These are phyloP conservation scores for Protonibea diacanthus DNA, from an alignment of 2,797 vertebrate genomes.

Conservation along the genomic window DNA sequence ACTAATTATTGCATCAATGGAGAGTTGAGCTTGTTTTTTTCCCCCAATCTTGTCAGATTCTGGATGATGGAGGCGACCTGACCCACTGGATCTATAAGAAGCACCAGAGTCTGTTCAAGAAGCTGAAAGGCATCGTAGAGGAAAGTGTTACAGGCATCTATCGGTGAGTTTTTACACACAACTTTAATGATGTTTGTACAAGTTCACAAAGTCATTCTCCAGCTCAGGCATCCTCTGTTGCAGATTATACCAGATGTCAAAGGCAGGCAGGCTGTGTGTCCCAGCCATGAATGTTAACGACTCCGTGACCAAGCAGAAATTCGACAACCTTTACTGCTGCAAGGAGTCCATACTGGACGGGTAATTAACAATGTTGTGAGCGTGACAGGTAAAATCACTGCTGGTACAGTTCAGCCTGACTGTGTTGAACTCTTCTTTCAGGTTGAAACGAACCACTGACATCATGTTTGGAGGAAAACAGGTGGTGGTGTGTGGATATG, in stretches of 20 bases:
- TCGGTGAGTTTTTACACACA: constrained; percentile 80
- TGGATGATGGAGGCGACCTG: constrained; percentile 96
- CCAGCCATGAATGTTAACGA: constrained; percentile 96
- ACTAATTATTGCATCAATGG: neutral
- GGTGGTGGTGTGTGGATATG: constrained; percentile 92
- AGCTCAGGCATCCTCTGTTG: constrained; percentile 2
- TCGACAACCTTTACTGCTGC: constrained; percentile 96
- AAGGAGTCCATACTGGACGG: constrained; percentile 94
- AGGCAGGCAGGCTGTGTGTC: constrained; percentile 90
- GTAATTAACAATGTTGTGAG: constrained; percentile 74
- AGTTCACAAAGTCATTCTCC: neutral
- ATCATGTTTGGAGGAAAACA: constrained; percentile 96
- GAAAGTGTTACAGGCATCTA: constrained; percentile 96
- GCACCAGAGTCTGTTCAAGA: constrained; percentile 92
- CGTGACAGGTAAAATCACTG: constrained; percentile 1
- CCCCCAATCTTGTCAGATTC: constrained; percentile 83
- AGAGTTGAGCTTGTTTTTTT: neutral
- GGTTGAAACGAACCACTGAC: constrained; percentile 92
- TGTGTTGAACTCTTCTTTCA: constrained; percentile 57
- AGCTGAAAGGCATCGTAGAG: constrained; percentile 94
- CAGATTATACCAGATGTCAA: constrained; percentile 94
- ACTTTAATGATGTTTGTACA: neutral
- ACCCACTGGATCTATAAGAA: constrained; percentile 97
- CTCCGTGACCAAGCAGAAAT: constrained; percentile 96
- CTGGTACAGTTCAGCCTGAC: constrained; percentile 5